Evolutionary conservation across 1,140 invertebrate genomes (phyloP).

Genomic region (Chironomus tepperi): DNA sequence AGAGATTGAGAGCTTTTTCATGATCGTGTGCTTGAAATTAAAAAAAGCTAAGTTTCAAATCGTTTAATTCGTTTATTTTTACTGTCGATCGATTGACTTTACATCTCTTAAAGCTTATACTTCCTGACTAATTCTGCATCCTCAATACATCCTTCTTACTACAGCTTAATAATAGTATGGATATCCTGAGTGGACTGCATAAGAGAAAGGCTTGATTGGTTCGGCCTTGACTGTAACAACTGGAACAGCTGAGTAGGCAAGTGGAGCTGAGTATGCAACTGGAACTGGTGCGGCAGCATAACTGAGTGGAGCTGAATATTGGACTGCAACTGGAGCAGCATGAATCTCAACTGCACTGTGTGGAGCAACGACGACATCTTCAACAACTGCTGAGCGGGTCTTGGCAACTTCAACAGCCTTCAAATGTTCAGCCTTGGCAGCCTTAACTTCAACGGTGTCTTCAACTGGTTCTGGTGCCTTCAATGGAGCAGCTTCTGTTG

Average conservation of each 20-base stretch:
- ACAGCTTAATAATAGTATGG: not conserved
- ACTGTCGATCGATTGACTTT: too few species aligned
- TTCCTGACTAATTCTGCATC: too few species aligned
- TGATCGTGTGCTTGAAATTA: too few species aligned
- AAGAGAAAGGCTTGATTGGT: not conserved
- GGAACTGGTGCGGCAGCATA: not conserved
- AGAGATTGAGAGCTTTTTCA: too few species aligned
- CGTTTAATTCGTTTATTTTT: too few species aligned
- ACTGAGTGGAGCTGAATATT: not conserved
- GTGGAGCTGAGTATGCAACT: too few species aligned
- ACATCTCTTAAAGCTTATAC: too few species aligned
- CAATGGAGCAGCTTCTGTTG: conserved; percentile 28
- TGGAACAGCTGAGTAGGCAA: too few species aligned
- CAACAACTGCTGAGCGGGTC: not conserved
- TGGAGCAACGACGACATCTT: not conserved
- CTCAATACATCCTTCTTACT: not conserved
- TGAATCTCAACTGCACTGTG: not conserved
- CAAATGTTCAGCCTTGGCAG: conserved; percentile 37
- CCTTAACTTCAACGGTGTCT: conserved; percentile 40
- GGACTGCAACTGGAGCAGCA: not conserved
- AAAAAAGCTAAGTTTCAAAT: too few species aligned
- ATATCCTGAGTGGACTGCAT: not conserved
- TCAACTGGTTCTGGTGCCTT: conserved; percentile 31
- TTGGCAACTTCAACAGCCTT: conserved; percentile 28
- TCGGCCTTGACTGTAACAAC: not conserved